Evolutionary conservation across 2,888 invertebrate genomes (phyloP), one percentile per base, ranked within the genome.

Genomic region (Trachelus iudaicus): DNA sequence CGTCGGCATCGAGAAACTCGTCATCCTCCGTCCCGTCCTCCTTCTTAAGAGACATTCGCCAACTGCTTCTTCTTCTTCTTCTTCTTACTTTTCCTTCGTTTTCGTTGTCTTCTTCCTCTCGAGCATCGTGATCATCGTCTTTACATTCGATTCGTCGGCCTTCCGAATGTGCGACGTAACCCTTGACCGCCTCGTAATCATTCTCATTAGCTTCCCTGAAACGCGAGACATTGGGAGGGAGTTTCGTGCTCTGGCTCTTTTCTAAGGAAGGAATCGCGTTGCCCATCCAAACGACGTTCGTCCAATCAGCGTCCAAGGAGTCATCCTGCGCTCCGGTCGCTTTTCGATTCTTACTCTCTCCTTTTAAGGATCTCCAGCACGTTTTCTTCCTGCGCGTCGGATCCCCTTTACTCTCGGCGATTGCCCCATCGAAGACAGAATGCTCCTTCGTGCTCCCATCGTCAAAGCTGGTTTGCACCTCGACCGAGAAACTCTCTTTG

Each of bases 381-480:
- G 75, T 77, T 33, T 75, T 79, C 33, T 80, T 82, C 13, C 85
- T 77, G 23, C 79, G 77, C 23, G 74, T 69, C 71, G 85, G 76
- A 31, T 89, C 87, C 11, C 81, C 83, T 69, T 77, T 83, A 75
- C 88, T 86, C 82, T 88, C 87, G 6, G 82, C 77, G 81, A 76
- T 74, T 76, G 0, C 40, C 40, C 4, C 40, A 13, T 40, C 40
- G 40, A 4, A 40, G 15, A 4, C 15, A 4, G 78, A 37, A 15
- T 69, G 75, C 23, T 82, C 83, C 33, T 81, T 77, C 35, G 83
- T 79, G 11, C 40, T 12, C 76, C 33, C 40, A 84, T 81, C 74
- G 84, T 90, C 89, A 75, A 91, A 88, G 78, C 88, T 90, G 31
- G 91, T 91, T 81, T 91, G 91, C 40, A 91, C 89, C 73, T 90